A percentile compares a stretch with the other conserved stretches of the same genome.
phyloP scores from a whole-genome alignment of 2,888 invertebrate genomes.

The Pristionchus fissidentatus region DNA sequence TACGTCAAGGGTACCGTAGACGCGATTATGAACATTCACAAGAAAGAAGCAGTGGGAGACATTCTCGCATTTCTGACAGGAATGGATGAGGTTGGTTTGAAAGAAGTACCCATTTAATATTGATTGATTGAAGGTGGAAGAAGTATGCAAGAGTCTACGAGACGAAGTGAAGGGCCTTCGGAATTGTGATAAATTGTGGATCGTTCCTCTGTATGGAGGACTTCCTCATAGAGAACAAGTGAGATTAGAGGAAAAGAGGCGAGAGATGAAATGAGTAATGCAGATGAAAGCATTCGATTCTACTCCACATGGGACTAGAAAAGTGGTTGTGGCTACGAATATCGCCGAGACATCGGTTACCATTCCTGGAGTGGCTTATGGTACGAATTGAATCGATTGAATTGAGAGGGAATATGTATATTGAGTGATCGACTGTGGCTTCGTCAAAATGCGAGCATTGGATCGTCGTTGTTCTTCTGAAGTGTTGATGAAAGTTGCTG shows the following conservation, averaged over 20 bases:
- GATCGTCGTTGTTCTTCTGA: constrained; percentile 83
- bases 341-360: constrained; percentile 97
- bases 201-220: constrained; percentile 93
- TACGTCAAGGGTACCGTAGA: constrained; percentile 81
- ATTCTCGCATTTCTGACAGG: constrained; percentile 85
- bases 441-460: constrained; percentile 92
- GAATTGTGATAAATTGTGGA: constrained; percentile 76
- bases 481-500: constrained; percentile 76
- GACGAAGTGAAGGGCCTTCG: constrained; percentile 60
- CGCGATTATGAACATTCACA: constrained; percentile 90
- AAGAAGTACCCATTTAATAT: background rate
- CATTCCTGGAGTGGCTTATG: constrained; percentile 91
- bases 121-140: constrained; percentile 39
- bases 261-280: background rate
- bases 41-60: constrained; percentile 82
- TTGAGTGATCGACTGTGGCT: constrained; percentile 93
- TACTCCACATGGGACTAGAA: constrained; percentile 81
- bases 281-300: constrained; percentile 75
- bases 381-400: too few species aligned
- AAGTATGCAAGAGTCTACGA: constrained; percentile 67
- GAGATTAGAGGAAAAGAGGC: background rate
- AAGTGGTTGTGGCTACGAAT: constrained; percentile 93
- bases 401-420: too few species aligned
- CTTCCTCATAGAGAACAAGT: constrained; percentile 81
- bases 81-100: constrained; percentile 75